Conservation (phyloP, 2,797 vertebrate genomes). For the Danio choprae region DNA sequence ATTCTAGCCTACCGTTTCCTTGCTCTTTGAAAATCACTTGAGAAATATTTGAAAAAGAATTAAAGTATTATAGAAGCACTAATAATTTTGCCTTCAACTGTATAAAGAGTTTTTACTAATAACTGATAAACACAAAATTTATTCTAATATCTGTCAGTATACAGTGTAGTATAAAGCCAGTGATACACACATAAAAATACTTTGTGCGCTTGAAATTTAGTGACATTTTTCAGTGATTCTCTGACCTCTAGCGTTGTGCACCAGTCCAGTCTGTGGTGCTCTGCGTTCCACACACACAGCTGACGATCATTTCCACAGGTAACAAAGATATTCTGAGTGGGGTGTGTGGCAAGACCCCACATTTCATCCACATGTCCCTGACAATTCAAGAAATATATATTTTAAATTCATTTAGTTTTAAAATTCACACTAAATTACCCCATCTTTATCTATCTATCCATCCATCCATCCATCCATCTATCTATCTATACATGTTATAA, state of each 20-base stretch:
- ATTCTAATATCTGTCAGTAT: background rate
- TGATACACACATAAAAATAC: background rate
- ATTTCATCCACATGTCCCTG: conserved; percentile 93
- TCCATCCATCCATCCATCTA: too few relatives aligned
- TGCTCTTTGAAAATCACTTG: too few relatives aligned
- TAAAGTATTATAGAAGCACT: too few relatives aligned
- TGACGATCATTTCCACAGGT: conserved; percentile 90
- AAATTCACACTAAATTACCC: background rate
- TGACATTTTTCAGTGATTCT: background rate
- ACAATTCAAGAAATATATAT: conserved; percentile 9
- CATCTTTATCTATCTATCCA: too few relatives aligned
- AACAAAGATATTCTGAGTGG: conserved; percentile 83
- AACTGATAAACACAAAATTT: background rate
- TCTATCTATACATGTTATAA: too few relatives aligned
- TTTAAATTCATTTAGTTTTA: background rate
- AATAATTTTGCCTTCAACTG: too few relatives aligned
- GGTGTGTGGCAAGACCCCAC: conserved; percentile 92
- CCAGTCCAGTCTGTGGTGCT: conserved; percentile 87
- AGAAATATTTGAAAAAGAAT: too few relatives aligned
- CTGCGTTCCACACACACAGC: conserved; percentile 89
- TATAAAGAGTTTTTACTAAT: too few relatives aligned
- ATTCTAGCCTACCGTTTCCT: too few relatives aligned
- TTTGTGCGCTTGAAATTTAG: background rate
- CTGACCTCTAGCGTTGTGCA: conserved; percentile 85
- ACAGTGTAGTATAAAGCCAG: background rate